A percentile compares a stretch with the other conserved stretches of the same genome.
Evolutionary conservation across 2,888 invertebrate genomes (phyloP).

Genomic region (Anaspis maculata): DNA sequence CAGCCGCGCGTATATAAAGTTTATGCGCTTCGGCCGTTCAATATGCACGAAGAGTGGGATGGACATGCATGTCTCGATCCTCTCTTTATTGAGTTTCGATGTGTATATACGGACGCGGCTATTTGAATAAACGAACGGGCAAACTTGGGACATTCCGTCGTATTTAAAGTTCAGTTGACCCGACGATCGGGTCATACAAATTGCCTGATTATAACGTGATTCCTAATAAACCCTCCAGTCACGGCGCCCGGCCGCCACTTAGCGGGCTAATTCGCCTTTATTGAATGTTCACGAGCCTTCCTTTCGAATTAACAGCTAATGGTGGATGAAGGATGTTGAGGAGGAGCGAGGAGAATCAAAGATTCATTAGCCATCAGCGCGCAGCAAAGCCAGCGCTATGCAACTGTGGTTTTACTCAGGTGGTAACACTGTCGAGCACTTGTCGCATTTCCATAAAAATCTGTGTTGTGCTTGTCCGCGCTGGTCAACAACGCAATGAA

Average conservation of each 20-base stretch:
- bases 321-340: too few species aligned
- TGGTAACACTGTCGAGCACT: too few species aligned
- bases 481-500: too few species aligned
- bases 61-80: slow-evolving; percentile 29
- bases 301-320: slow-evolving; percentile 1
- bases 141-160: slow-evolving; percentile 31
- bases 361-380: too few species aligned
- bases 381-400: too few species aligned
- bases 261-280: slow-evolving; percentile 10
- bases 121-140: slow-evolving; percentile 34
- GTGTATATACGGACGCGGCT: slow-evolving; percentile 29
- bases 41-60: slow-evolving; percentile 29
- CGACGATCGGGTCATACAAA: slow-evolving; percentile 30
- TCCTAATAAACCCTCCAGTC: slow-evolving; percentile 13
- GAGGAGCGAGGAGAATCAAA: too few species aligned
- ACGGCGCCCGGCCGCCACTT: slow-evolving; percentile 9
- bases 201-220: slow-evolving; percentile 29
- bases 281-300: slow-evolving; percentile 11
- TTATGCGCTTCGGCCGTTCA: slow-evolving; percentile 15
- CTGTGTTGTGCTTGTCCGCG: too few species aligned
- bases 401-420: too few species aligned
- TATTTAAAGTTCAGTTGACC: slow-evolving; percentile 30
- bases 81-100: slow-evolving; percentile 32
- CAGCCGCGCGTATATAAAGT: slow-evolving; percentile 10
- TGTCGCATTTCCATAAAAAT: too few species aligned